Percentiles rank a stretch among this genome's conserved stretches.
Evolutionary conservation across 2,888 invertebrate species (phyloP).

Genomic region (Thereva nobilitata): DNA sequence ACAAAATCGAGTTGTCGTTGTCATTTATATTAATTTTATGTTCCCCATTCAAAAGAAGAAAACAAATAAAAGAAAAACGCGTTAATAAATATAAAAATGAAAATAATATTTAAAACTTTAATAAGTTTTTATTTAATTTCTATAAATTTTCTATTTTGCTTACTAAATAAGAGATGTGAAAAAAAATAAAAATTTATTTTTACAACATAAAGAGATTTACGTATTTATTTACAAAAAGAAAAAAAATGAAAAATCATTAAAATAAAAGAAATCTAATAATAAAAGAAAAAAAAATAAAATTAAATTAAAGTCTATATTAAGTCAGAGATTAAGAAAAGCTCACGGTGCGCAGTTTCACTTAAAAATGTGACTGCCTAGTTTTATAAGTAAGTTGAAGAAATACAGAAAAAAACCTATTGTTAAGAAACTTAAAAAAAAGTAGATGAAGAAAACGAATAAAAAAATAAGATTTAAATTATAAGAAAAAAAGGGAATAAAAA

Average conservation of each 20-base stretch:
- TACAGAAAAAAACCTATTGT: slow-evolving; percentile 13
- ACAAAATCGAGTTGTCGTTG: slow-evolving; percentile 22
- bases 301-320: slow-evolving; percentile 14
- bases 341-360: slow-evolving; percentile 36
- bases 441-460: slow-evolving; percentile 18
- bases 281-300: neutral
- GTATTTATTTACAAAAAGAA: slow-evolving; percentile 38
- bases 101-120: slow-evolving; percentile 11
- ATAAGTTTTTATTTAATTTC: slow-evolving; percentile 20
- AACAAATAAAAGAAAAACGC: slow-evolving; percentile 1
- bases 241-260: slow-evolving; percentile 23
- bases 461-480: slow-evolving; percentile 6
- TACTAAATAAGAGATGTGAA: slow-evolving; percentile 32
- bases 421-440: slow-evolving; percentile 5
- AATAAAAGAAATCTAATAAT: slow-evolving; percentile 22
- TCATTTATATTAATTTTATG: slow-evolving; percentile 18
- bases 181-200: slow-evolving; percentile 25
- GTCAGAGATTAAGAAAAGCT: slow-evolving; percentile 17
- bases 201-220: slow-evolving; percentile 33
- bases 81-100: slow-evolving; percentile 3
- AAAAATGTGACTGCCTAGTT: slow-evolving; percentile 40
- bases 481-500: neutral
- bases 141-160: slow-evolving; percentile 30
- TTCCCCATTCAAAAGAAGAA: neutral
- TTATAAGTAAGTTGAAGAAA: slow-evolving; percentile 33